A percentile compares a stretch with the other conserved stretches of the same genome.
phyloP scores from a whole-genome alignment of 2,888 invertebrate genomes.

The Ochlodes sylvanus region DNA sequence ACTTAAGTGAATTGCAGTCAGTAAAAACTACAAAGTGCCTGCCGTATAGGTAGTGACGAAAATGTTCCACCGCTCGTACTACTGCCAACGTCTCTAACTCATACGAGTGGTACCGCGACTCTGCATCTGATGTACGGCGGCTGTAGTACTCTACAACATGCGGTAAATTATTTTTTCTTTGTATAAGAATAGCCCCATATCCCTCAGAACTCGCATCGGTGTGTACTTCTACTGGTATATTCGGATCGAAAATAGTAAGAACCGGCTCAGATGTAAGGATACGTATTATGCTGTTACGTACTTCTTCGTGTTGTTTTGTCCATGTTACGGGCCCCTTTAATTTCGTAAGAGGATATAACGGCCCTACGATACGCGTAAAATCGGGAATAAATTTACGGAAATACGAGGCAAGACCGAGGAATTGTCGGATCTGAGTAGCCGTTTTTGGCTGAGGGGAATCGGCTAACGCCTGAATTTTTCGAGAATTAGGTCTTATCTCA shows the following conservation, averaged over 20 bases:
- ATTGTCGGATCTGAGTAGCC: constrained; percentile 44
- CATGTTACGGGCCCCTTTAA: constrained; percentile 45
- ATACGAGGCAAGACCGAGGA: constrained; percentile 44
- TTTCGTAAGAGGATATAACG: constrained; percentile 49
- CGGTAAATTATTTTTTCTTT: constrained; percentile 22
- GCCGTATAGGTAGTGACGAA: constrained; percentile 39
- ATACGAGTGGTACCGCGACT: constrained; percentile 43
- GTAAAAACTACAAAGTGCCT: constrained; percentile 39
- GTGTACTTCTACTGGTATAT: constrained; percentile 41
- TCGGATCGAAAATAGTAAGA: constrained; percentile 43
- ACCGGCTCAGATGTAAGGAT: constrained; percentile 39
- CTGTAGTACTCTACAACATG: constrained; percentile 40
- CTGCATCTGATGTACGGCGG: constrained; percentile 34
- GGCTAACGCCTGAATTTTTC: constrained; percentile 41
- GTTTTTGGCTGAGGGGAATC: constrained; percentile 41
- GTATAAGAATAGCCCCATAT: constrained; percentile 43
- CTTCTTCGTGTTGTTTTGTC: constrained; percentile 39
- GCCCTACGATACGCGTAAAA: constrained; percentile 42
- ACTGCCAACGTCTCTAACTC: constrained; percentile 45
- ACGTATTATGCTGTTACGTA: constrained; percentile 35
- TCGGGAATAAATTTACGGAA: constrained; percentile 44
- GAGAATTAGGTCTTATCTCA: constrained; percentile 40
- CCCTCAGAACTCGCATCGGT: constrained; percentile 44
- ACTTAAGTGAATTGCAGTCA: constrained; percentile 39
- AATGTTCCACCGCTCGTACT: constrained; percentile 39